Percentiles rank a stretch among this genome's conserved stretches.
phyloP scores from a whole-genome alignment of 2,113 vertebrate species.

The Dinomys branickii region DNA sequence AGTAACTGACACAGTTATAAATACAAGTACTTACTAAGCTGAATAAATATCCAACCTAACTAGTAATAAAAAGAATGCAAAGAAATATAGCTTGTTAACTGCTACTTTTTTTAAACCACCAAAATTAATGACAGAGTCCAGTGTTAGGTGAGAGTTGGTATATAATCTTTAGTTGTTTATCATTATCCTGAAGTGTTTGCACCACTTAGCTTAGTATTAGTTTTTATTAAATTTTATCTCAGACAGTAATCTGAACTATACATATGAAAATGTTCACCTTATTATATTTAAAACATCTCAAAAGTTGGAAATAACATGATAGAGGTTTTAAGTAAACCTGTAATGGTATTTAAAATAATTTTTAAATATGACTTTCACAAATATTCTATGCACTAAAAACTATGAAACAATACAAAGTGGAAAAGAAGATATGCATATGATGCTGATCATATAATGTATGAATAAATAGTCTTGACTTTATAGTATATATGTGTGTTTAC shows the following conservation, averaged over 20 bases:
- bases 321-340: background rate
- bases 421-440: background rate
- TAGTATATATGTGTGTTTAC: background rate
- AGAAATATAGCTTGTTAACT: background rate
- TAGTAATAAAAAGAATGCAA: background rate
- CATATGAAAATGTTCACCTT: background rate
- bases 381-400: background rate
- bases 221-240: conserved; percentile 4
- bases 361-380: background rate
- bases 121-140: background rate
- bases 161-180: background rate
- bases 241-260: conserved; percentile 29
- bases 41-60: background rate
- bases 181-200: background rate
- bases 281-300: background rate
- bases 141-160: background rate
- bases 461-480: background rate
- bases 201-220: background rate
- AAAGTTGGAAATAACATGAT: background rate
- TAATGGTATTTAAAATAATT: conserved; percentile 31
- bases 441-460: background rate
- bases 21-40: background rate
- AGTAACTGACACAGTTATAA: background rate
- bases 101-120: background rate
- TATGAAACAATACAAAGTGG: background rate